phyloP scores from a whole-genome alignment of 2,113 vertebrate genomes.

The Romanogobio albipinnatus region DNA sequence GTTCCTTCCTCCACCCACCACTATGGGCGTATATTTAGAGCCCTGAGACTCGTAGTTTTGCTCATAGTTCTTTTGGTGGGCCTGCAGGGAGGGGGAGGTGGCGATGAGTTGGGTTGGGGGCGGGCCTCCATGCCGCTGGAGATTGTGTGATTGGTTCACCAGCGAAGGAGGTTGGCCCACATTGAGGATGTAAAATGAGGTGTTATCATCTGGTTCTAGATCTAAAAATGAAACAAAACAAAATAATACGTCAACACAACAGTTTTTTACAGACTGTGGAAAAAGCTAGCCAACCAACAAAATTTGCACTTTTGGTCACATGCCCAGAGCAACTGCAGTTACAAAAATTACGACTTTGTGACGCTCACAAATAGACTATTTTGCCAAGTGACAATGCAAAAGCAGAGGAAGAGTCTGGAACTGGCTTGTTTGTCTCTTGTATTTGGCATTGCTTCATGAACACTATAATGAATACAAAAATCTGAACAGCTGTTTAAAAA shows the following conservation, averaged over 20 bases:
- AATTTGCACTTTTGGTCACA: too few species aligned
- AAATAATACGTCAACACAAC: too few species aligned
- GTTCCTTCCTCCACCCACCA: constrained; percentile 68
- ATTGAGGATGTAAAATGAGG: constrained; percentile 94
- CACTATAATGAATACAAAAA: not conserved
- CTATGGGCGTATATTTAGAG: constrained; percentile 82
- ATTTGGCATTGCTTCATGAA: not conserved
- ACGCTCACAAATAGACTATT: too few species aligned
- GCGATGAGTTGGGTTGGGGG: constrained; percentile 84
- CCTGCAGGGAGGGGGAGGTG: constrained; percentile 81
- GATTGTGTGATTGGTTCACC: constrained; percentile 86
- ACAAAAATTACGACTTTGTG: too few species aligned
- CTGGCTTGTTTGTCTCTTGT: not conserved
- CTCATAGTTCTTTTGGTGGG: constrained; percentile 84
- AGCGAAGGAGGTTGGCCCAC: constrained; percentile 88
- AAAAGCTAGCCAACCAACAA: too few species aligned
- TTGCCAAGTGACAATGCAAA: too few species aligned
- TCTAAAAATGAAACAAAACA: constrained; percentile 73
- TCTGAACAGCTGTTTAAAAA: too few species aligned
- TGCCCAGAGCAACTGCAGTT: too few species aligned
- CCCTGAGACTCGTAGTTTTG: constrained; percentile 80
- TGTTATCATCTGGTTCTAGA: constrained; percentile 93
- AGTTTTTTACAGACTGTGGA: too few species aligned
- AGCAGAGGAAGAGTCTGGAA: too few species aligned
- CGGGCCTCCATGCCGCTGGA: constrained; percentile 89